Evolutionary conservation across 2,888 invertebrate species (phyloP).

Genomic region (Drosophila maculinotata): DNA sequence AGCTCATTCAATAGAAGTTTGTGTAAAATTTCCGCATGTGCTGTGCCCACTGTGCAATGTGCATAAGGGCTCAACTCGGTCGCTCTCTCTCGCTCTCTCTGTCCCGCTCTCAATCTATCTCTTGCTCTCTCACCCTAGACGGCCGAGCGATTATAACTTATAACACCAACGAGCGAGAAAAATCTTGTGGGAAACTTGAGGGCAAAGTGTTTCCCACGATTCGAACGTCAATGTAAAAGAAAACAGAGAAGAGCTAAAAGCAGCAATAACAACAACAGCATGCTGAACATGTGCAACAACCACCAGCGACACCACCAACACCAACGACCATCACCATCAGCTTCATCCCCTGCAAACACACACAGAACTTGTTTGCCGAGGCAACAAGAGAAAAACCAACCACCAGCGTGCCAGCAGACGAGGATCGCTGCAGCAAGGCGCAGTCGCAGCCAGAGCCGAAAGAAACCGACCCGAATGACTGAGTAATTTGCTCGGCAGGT

Average conservation of each 20-base stretch:
- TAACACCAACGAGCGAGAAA: slow-evolving; percentile 82
- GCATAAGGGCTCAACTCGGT: slow-evolving; percentile 70
- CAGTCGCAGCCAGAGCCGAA: slow-evolving; percentile 26
- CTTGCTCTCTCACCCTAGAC: slow-evolving; percentile 51
- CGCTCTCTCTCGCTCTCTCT: slow-evolving; percentile 28
- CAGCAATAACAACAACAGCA: slow-evolving; percentile 48
- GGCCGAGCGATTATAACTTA: slow-evolving; percentile 80
- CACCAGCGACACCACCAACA: slow-evolving; percentile 42
- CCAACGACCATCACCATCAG: slow-evolving; percentile 57
- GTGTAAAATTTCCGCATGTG: slow-evolving; percentile 42
- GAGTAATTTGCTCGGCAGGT: slow-evolving; percentile 71
- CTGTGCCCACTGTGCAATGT: slow-evolving; percentile 80
- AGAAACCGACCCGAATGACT: slow-evolving; percentile 44
- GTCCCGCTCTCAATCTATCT: slow-evolving; percentile 21
- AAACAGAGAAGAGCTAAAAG: slow-evolving; percentile 76
- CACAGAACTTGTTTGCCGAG: slow-evolving; percentile 71
- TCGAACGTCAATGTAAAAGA: slow-evolving; percentile 79
- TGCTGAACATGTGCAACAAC: slow-evolving; percentile 72
- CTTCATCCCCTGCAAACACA: slow-evolving; percentile 78
- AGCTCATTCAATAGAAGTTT: slow-evolving; percentile 36
- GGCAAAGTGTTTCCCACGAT: slow-evolving; percentile 85
- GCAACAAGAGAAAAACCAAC: slow-evolving; percentile 69
- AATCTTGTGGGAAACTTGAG: slow-evolving; percentile 85
- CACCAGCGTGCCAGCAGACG: slow-evolving; percentile 46
- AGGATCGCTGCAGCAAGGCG: slow-evolving; percentile 36